Conservation (phyloP, 2,113 vertebrate genomes). For the Cyanoramphus novaezelandiae region DNA sequence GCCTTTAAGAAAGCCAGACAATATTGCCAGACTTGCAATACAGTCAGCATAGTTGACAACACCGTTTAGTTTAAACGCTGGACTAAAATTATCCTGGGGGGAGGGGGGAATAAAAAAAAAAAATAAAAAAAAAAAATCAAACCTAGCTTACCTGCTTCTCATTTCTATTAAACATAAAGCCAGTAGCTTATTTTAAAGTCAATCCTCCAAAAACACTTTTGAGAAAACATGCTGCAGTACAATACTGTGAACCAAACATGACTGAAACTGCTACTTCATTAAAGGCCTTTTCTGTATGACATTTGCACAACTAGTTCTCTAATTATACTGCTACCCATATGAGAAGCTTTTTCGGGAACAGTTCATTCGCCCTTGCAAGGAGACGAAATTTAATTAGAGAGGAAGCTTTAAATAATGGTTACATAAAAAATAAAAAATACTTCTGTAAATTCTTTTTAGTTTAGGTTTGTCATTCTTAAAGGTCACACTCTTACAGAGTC, state of each 20-base stretch:
- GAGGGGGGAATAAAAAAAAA: no score
- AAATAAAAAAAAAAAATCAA: background rate
- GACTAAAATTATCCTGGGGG: background rate
- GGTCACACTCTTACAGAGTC: background rate
- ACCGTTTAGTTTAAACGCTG: background rate
- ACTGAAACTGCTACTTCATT: background rate
- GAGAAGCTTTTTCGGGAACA: constrained; percentile 51
- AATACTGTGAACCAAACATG: background rate
- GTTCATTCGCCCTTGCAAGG: constrained; percentile 29
- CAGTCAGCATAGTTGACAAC: background rate
- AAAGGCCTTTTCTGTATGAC: constrained; percentile 36
- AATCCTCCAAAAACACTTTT: background rate
- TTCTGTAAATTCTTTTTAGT: constrained; percentile 16
- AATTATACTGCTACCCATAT: constrained; percentile 33
- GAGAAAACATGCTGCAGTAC: background rate
- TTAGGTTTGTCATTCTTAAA: constrained; percentile 19
- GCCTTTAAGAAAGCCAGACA: background rate
- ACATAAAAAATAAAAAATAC: background rate
- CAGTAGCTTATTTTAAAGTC: background rate
- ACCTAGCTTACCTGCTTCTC: background rate
- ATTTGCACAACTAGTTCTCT: constrained; percentile 49
- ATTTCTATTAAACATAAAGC: background rate
- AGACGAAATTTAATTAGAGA: constrained; percentile 49
- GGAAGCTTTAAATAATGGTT: constrained; percentile 31
- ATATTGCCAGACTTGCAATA: background rate